phyloP scores from a whole-genome alignment of 2,797 vertebrate species.

The Fistularia commersonii region DNA sequence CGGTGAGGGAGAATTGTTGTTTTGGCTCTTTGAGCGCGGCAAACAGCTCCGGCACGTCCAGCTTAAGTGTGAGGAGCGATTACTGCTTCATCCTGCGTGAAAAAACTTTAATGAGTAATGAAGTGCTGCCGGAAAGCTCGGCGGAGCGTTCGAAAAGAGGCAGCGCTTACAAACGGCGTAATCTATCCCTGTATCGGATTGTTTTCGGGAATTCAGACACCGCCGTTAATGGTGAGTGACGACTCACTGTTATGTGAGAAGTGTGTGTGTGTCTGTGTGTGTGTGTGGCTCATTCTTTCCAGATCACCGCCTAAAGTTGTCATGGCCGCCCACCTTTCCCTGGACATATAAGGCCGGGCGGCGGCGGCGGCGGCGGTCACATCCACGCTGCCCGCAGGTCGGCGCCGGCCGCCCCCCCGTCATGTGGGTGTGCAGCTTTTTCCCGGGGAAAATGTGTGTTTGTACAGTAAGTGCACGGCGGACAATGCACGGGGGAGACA shows the following conservation, averaged over 20 bases:
- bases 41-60: slow-evolving; percentile 6
- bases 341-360: slow-evolving; percentile 67
- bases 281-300: slow-evolving; percentile 66
- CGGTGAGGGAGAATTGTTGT: slow-evolving; percentile 14
- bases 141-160: slow-evolving; percentile 5
- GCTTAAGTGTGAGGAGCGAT: background rate
- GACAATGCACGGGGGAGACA: too few relatives aligned
- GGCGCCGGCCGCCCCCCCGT: slow-evolving; percentile 13
- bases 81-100: slow-evolving; percentile 5
- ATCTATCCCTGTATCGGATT: slow-evolving; percentile 18
- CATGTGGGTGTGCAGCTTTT: too few relatives aligned
- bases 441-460: too few relatives aligned
- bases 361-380: slow-evolving; percentile 28
- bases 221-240: slow-evolving; percentile 25
- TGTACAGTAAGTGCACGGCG: too few relatives aligned
- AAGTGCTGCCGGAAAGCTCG: slow-evolving; percentile 3
- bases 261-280: slow-evolving; percentile 60
- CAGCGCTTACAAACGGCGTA: slow-evolving; percentile 11
- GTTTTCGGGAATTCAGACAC: slow-evolving; percentile 20
- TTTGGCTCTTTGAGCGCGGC: slow-evolving; percentile 26
- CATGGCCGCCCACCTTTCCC: slow-evolving; percentile 69
- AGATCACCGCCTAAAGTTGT: slow-evolving; percentile 62
- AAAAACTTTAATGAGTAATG: background rate
- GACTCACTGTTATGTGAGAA: slow-evolving; percentile 32
- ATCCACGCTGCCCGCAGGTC: slow-evolving; percentile 30